Conservation (phyloP, 2,113 vertebrate genomes). For the Microcebus lehilahytsara region DNA sequence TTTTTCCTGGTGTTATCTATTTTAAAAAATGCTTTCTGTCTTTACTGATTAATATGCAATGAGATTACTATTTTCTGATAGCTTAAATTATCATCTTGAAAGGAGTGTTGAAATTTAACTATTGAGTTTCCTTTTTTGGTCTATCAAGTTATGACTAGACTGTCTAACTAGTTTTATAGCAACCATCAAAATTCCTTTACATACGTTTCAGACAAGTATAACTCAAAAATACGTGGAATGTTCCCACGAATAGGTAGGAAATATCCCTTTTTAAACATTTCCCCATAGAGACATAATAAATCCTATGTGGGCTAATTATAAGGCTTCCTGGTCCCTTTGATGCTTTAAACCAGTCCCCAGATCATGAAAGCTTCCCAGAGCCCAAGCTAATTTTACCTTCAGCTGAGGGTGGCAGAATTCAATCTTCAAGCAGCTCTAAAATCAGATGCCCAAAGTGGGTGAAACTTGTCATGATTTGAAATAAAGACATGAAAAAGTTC, state of each 20-base stretch:
- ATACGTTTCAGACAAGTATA: conserved; percentile 33
- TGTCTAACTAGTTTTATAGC: conserved; percentile 14
- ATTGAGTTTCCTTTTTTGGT: background rate
- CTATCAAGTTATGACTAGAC: background rate
- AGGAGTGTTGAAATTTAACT: background rate
- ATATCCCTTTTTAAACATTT: conserved; percentile 2
- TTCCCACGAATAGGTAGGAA: background rate
- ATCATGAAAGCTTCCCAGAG: background rate
- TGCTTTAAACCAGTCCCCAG: background rate
- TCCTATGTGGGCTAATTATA: background rate
- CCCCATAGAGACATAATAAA: background rate
- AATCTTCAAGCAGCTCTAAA: background rate
- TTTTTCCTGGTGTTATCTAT: background rate
- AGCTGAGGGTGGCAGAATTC: background rate
- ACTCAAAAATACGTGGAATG: conserved; percentile 26
- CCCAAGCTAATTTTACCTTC: background rate
- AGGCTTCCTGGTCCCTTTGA: background rate
- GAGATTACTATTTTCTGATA: background rate
- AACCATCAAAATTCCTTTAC: background rate
- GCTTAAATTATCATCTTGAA: conserved; percentile 14
- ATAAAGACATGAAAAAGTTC: conserved; percentile 40
- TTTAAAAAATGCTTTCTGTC: background rate
- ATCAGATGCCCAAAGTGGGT: background rate
- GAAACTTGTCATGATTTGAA: conserved; percentile 41
- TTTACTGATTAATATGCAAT: background rate